Evolutionary conservation across 2,797 vertebrate species (phyloP).

Genomic region (Typhlichthys subterraneus): DNA sequence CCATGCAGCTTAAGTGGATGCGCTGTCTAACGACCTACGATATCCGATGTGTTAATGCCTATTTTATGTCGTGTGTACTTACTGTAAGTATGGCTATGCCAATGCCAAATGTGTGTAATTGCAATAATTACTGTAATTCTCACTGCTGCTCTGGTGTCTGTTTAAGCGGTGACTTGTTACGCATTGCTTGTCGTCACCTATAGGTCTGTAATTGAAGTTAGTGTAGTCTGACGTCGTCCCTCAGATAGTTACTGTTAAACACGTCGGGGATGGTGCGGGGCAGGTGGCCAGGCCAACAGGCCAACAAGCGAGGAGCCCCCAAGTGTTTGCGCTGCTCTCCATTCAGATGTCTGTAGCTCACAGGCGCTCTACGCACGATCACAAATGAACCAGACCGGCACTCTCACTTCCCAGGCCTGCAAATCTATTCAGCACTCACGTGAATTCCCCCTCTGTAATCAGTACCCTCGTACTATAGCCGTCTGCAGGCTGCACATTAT

Average conservation of each 20-base stretch:
- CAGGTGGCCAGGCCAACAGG: not conserved
- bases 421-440: slow-evolving; percentile 3
- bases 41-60: slow-evolving; percentile 2
- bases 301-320: not conserved
- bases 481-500: not conserved
- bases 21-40: not conserved
- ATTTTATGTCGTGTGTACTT: slow-evolving; percentile 2
- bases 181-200: slow-evolving; percentile 9
- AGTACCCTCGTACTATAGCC: not conserved
- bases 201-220: slow-evolving; percentile 10
- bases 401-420: not conserved
- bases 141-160: slow-evolving; percentile 6
- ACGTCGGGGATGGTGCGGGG: slow-evolving; percentile 1
- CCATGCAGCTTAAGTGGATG: not conserved
- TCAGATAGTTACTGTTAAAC: slow-evolving; percentile 13
- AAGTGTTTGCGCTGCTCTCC: slow-evolving; percentile 5
- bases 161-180: slow-evolving; percentile 13
- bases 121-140: slow-evolving; percentile 2
- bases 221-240: slow-evolving; percentile 11
- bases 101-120: slow-evolving; percentile 9
- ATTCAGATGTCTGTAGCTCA: slow-evolving; percentile 4
- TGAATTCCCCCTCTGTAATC: not conserved
- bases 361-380: not conserved
- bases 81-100: not conserved
- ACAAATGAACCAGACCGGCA: not conserved